Base-by-base conservation (phyloP, 2,888 invertebrate species). In the Acrocyrtus sp. region DNA sequence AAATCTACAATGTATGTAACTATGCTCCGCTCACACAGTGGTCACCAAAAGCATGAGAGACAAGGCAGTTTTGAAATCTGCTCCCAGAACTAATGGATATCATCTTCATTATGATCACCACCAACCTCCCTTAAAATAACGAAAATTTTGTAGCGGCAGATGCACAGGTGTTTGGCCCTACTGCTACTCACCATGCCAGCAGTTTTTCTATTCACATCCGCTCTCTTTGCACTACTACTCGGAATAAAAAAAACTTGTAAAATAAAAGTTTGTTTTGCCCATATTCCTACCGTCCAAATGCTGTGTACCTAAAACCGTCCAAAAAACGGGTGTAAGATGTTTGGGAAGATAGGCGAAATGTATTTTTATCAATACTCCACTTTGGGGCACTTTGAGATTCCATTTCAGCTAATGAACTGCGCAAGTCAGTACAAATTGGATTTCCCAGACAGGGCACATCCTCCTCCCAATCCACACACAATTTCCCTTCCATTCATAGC, bases 11-110 rank as follows among this genome's bases (percentile, higher is more conserved):
- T 51, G n/a, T 19, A 21, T 34, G 39, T 12, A 22, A 22, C 19
- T 19, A 48, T 48, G 19, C 51, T 3, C 6, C 24, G 21, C 3
- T 54, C 5, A 19, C 56, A 41, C 24, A 22, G 39, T 15, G 41
- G n/a, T 3, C 15, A 27, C 6, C 26, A 17, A 43, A 57, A 26
- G 41, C 47, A 27, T 29, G 50, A 48, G 39, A 47, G 17, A 47
- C 47, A n/a, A 24, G 24, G 17, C n/a, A 56, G 19, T 61, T 73
- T 66, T 47, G 34, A 56, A 72, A 45, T 65, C 60, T 61, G 62
- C 72, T 73, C 72, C 72, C 72, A 73, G 66, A 73, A 73, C 72
- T 66, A 67, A 73, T 73, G 72, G 51, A 54, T 60, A 54, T 66
- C 66, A 61, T 54, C 43, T 22, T 54, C 39, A 56, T 45, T 5